phyloP scores from a whole-genome alignment of 2,888 invertebrate genomes.

The Oscheius onirici region DNA sequence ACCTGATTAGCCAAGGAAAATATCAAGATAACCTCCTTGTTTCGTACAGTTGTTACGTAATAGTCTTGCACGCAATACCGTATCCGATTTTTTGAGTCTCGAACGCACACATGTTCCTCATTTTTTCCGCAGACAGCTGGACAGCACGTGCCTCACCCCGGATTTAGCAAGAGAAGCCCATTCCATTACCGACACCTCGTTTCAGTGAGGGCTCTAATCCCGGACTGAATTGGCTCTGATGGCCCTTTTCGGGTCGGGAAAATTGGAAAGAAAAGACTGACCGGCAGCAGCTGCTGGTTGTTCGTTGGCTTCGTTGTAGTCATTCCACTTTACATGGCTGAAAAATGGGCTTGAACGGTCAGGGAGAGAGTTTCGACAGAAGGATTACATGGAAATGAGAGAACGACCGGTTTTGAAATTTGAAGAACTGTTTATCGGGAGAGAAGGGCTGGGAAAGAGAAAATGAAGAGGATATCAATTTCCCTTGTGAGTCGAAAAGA shows the following conservation, averaged over 20 bases:
- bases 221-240: constrained; percentile 1
- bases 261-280: neutral
- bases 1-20: no score
- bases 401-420: neutral
- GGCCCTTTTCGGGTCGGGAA: neutral
- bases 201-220: constrained; percentile 17
- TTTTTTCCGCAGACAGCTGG: no score
- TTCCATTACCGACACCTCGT: constrained; percentile 20
- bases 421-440: neutral
- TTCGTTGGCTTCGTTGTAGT: constrained; percentile 14
- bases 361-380: neutral
- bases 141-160: no score
- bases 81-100: no score
- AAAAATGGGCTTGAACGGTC: neutral
- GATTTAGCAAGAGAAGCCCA: neutral
- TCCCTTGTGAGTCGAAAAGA: no score
- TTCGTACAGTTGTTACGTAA: no score
- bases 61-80: no score
- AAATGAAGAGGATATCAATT: neutral
- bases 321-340: constrained; percentile 1
- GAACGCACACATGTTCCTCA: no score
- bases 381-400: constrained; percentile 29
- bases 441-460: neutral
- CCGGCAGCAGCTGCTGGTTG: constrained; percentile 28
- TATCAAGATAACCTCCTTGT: no score